A percentile compares a stretch with the other conserved stretches of the same genome.
Evolutionary conservation across 2,797 vertebrate species (phyloP).

Genomic region (Gobio occitaniae): DNA sequence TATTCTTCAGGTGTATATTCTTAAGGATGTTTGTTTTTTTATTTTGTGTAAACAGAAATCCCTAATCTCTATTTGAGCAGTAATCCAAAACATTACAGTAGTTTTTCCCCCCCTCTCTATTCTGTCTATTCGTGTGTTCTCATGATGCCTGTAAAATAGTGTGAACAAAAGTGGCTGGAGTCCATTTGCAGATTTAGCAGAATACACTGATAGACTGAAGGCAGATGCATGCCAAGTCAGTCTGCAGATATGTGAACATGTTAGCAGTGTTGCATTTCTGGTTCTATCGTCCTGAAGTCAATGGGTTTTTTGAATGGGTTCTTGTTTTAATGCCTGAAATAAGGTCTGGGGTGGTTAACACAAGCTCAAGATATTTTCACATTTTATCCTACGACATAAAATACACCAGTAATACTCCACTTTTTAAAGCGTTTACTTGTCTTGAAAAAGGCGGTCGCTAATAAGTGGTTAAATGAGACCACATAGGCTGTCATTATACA

Average conservation of each 20-base stretch:
- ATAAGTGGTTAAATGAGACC: not conserved
- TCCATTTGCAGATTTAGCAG: slow-evolving; percentile 1
- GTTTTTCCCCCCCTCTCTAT: not conserved
- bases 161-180: slow-evolving; percentile 21
- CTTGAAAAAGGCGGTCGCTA: not conserved
- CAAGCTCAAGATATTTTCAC: not conserved
- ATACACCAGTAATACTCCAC: not conserved
- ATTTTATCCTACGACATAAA: not conserved
- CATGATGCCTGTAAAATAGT: slow-evolving; percentile 2
- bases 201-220: not conserved
- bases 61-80: not conserved
- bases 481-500: not conserved
- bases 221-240: slow-evolving; percentile 1
- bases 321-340: not conserved
- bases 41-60: not conserved
- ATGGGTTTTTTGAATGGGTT: not conserved
- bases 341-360: not conserved
- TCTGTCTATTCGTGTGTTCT: not conserved
- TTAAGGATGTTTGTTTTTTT: not conserved
- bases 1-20: not conserved
- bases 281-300: not conserved
- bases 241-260: not conserved
- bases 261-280: not conserved
- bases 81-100: not conserved
- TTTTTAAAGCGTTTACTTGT: not conserved